Evolutionary conservation across 2,888 invertebrate species (phyloP), one percentile per base, ranked within the genome.

Genomic region (Aromia moschata): DNA sequence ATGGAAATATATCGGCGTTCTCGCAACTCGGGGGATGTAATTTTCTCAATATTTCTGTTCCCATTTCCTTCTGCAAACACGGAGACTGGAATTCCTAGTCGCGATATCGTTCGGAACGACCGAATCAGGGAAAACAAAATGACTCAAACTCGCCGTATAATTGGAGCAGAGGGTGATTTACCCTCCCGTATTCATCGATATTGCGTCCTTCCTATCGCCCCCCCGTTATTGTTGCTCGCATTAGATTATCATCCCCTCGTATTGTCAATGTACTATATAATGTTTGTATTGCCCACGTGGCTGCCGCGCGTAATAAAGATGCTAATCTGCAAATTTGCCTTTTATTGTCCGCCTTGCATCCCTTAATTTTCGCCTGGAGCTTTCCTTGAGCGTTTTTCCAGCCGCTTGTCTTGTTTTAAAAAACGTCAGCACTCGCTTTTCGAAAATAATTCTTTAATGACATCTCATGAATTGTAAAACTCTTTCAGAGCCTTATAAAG

Each of bases 191-290:
- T 51, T 36, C 57, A 64, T 59, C 64, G 59, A 59, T 64, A 62
- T 56, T 56, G 58, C 16, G 25, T 60, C 53, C 40, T 40, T 49
- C n/a, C n/a, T n/a, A n/a, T n/a, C n/a, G n/a, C n/a, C 49, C 25
- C 58, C 45, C 47, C 53, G 60, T 61, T 43, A 40, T 54, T 43
- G 46, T 45, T 53, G 44, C 40, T 37, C 56, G 56, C 56, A 60
- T 70, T 69, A 70, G 61, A 68, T 69, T 65, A 69, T 70, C 65
- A 70, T 70, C 68, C 70, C 63, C 68, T 68, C 61, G 64, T 65
- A 67, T 58, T 67, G 67, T 66, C 62, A 69, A 68, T 69, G 63
- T 62, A 62, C 16, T 44, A 46, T 46, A 37, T 43, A 55, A 36
- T 63, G 60, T 60, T 60, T 63, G 58, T 63, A 58, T 53, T 63